A percentile compares a stretch with the other conserved stretches of the same genome.
These are phyloP conservation scores for Platysternon megacephalum DNA, from an alignment of 2,113 vertebrate genomes.

Conservation along the genomic window DNA sequence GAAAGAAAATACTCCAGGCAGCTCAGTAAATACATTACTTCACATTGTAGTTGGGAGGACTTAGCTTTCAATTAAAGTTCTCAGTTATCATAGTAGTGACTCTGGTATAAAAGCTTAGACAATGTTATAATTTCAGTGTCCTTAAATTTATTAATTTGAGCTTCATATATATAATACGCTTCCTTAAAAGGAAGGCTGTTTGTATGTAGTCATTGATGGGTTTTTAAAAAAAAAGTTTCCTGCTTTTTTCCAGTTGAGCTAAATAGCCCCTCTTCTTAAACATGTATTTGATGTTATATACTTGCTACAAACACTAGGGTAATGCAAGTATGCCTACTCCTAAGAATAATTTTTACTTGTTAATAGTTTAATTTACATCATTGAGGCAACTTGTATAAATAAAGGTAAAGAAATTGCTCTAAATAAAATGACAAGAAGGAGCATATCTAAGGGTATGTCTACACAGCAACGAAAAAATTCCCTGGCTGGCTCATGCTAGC, in stretches of 20 bases:
- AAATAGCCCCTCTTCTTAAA: not conserved
- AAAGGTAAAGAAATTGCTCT: not conserved
- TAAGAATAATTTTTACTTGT: not conserved
- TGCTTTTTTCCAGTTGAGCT: not conserved
- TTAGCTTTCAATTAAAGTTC: not conserved
- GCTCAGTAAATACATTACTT: not conserved
- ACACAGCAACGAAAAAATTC: not conserved
- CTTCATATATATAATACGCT: fast-evolving
- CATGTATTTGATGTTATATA: not conserved
- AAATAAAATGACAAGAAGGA: not conserved
- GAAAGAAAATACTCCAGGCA: not conserved
- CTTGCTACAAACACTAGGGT: not conserved
- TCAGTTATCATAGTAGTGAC: not conserved
- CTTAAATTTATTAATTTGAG: not conserved
- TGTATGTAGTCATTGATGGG: not conserved
- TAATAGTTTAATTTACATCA: not conserved
- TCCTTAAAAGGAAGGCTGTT: not conserved
- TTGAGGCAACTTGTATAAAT: not conserved
- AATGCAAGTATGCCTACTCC: not conserved
- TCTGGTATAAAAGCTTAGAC: not conserved
- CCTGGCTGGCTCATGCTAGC: not conserved
- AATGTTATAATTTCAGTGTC: not conserved
- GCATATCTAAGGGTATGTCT: too few species aligned
- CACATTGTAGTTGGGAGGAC: not conserved
- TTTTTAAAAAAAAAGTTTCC: not conserved